Base-by-base conservation (phyloP, 2,113 vertebrate species). In the Melanotaenia duboulayi region DNA sequence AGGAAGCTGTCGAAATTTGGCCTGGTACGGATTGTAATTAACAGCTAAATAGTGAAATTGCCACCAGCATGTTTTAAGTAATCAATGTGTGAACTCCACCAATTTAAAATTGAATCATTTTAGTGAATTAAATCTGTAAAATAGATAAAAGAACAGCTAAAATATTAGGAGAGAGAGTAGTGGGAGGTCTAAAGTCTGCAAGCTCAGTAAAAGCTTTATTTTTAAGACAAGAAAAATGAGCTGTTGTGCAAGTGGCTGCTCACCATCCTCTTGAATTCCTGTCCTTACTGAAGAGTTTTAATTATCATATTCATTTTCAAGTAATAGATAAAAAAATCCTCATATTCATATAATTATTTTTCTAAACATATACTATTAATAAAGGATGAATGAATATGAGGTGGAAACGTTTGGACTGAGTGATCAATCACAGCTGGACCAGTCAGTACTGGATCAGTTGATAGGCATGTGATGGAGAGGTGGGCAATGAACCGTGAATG, bases 381-480 rank as follows among this genome's bases (percentile, higher is more conserved):
- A 35, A 7, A 35, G 8, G 32, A 9, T 35, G 32, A 8, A 20
- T 23, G 35, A 40, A 60, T 16, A 14, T 40, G 42, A 25, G 17
- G 42, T 24, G 11, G 11, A 46, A 62, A 48, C 60, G 48, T 44
- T 61, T 61, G 16, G 24, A 48, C 23, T 13, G 42, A 62, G 16
- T 42, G 32, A 62, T 48, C 42, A 28, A 48, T 62, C 60, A 62
- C 60, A 28, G n/a, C 25, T 62, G 42, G 42, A 46, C 60, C 42
- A 28, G 42, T 25, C 60, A 48, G 60, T 14, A 11, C 22, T 46
- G 40, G 39, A 24, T 62, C 40, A 62, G 46, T 28, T 23, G 42
- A 48, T 28, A 35, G 42, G 8, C 42, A n/a, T 48, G 60, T 5
- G 16, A 25, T 19, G 40, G 25, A 40, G 4, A 17, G 24, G 17